Evolutionary conservation across 2,797 vertebrate species (phyloP).

Genomic region (Helarctos malayanus): DNA sequence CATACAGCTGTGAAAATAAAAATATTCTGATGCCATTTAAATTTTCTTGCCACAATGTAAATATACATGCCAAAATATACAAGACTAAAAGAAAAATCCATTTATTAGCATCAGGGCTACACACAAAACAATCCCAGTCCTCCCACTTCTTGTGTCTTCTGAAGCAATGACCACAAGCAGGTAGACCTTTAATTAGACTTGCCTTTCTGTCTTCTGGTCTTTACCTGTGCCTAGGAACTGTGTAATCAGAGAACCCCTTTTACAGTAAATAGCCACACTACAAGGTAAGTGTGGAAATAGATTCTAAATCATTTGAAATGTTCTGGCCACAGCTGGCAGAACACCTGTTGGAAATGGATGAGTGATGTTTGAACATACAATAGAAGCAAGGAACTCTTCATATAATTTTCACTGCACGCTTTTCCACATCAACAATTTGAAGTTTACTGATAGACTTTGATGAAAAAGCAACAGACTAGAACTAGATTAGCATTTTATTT

Average conservation of each 20-base stretch:
- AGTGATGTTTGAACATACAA: neutral
- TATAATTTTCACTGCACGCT: neutral
- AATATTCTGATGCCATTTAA: slow-evolving; percentile 54
- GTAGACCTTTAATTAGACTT: neutral
- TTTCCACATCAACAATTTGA: neutral
- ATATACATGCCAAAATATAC: slow-evolving; percentile 59
- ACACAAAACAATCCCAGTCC: neutral
- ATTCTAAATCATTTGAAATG: neutral
- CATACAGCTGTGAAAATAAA: slow-evolving; percentile 74
- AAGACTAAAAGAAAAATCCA: slow-evolving; percentile 15
- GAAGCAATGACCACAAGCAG: neutral
- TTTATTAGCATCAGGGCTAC: neutral
- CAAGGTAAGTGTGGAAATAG: slow-evolving; percentile 48
- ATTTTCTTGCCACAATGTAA: slow-evolving; percentile 73
- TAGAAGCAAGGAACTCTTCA: neutral
- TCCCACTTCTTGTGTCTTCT: neutral
- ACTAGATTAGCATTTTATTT: neutral
- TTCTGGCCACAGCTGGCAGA: neutral
- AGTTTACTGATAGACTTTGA: neutral
- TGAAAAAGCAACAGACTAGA: slow-evolving; percentile 13
- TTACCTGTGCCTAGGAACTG: neutral
- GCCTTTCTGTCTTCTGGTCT: neutral
- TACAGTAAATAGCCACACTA: neutral
- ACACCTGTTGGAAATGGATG: slow-evolving; percentile 15
- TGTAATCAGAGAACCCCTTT: slow-evolving; percentile 40